Conservation (phyloP, 2,797 vertebrate species). For the Vipera ursinii region DNA sequence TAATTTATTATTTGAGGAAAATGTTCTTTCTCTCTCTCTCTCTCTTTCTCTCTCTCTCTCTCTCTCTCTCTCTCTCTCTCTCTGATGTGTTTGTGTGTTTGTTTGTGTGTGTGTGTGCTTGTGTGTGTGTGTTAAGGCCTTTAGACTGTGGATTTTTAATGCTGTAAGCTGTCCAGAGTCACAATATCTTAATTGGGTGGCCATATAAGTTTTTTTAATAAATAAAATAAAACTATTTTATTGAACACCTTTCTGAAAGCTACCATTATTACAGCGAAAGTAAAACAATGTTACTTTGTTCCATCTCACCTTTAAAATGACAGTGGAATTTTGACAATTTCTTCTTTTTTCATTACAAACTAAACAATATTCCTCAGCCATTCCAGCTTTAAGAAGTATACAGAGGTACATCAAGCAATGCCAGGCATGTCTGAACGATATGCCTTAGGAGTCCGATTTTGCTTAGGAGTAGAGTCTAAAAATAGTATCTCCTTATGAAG, state of each 20-base stretch:
- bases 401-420: neutral
- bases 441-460: neutral
- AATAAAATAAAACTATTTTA: neutral
- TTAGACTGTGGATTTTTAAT: no score
- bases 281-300: neutral
- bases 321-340: neutral
- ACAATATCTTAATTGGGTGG: no score
- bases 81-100: no score
- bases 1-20: no score
- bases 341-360: neutral
- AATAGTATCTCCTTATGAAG: no score
- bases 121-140: no score
- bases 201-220: no score
- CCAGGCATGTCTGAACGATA: neutral
- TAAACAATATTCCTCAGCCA: neutral
- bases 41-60: no score
- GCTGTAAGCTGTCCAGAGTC: no score
- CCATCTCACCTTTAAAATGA: neutral
- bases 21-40: no score
- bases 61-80: no score
- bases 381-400: neutral
- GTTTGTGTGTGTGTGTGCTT: no score
- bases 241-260: neutral
- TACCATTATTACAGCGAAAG: neutral
- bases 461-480: neutral